A percentile compares a stretch with the other conserved stretches of the same genome.
Conservation (phyloP, 2,888 invertebrate genomes). For the Parnassius glacialis region DNA sequence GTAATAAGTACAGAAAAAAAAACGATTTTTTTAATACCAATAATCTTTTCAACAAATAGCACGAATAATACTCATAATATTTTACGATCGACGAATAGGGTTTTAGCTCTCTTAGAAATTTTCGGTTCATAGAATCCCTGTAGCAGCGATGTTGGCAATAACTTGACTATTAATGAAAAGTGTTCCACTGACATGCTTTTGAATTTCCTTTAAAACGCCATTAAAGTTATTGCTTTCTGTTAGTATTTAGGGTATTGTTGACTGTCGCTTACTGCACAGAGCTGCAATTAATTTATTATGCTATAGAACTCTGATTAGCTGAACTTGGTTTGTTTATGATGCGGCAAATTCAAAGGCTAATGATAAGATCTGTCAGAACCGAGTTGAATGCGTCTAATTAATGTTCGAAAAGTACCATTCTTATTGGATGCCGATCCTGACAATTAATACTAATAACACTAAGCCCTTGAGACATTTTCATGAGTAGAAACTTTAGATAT, state of each 20-base stretch:
- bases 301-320: slow-evolving; percentile 44
- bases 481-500: too few relatives aligned
- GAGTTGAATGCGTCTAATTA: slow-evolving; percentile 19
- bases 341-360: slow-evolving; percentile 41
- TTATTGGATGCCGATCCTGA: too few relatives aligned
- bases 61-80: neutral
- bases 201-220: neutral
- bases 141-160: neutral
- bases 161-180: neutral
- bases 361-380: slow-evolving; percentile 36
- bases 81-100: neutral
- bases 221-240: slow-evolving; percentile 11
- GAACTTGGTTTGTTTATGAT: slow-evolving; percentile 43
- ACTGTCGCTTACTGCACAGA: slow-evolving; percentile 21
- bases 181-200: neutral
- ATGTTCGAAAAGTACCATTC: slow-evolving; percentile 9
- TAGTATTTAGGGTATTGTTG: slow-evolving; percentile 1
- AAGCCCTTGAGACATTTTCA: too few relatives aligned
- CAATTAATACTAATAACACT: too few relatives aligned
- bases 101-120: neutral
- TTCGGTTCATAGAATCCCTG: neutral
- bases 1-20: neutral
- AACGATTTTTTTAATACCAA: neutral
- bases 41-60: neutral
- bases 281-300: slow-evolving; percentile 43